Evolutionary conservation across 2,888 invertebrate genomes (phyloP).

Genomic region (Napeogenes inachia): DNA sequence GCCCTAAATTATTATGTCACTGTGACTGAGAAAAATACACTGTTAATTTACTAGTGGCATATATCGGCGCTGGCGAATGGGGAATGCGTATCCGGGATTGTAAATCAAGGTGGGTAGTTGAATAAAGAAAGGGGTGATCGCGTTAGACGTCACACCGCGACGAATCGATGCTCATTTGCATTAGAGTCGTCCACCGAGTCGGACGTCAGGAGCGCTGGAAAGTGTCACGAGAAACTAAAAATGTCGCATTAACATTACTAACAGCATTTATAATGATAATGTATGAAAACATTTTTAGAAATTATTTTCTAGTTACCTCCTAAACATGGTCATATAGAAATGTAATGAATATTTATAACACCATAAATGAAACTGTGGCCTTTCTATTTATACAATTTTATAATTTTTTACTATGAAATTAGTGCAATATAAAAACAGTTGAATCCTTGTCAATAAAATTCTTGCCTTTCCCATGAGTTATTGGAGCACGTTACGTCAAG

Average conservation of each 20-base stretch:
- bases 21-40: constrained; percentile 70
- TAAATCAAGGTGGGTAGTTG: constrained; percentile 75
- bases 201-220: constrained; percentile 72
- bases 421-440: constrained; percentile 25
- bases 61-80: constrained; percentile 57
- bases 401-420: constrained; percentile 9
- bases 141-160: constrained; percentile 66
- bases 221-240: constrained; percentile 69
- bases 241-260: constrained; percentile 72
- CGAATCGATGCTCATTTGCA: constrained; percentile 76
- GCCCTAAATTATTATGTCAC: constrained; percentile 75
- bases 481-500: constrained; percentile 53
- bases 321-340: background rate
- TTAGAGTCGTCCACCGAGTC: constrained; percentile 59
- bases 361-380: background rate
- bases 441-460: constrained; percentile 34
- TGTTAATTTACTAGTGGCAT: constrained; percentile 57
- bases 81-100: constrained; percentile 69
- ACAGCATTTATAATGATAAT: constrained; percentile 34
- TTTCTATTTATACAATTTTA: background rate
- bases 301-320: too few species aligned
- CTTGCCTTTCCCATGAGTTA: constrained; percentile 37
- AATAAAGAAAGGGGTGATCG: constrained; percentile 72
- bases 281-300: too few species aligned
- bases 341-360: background rate